Conservation (phyloP, 1,140 invertebrate species). For the Trachymyrmex cornetzi region DNA sequence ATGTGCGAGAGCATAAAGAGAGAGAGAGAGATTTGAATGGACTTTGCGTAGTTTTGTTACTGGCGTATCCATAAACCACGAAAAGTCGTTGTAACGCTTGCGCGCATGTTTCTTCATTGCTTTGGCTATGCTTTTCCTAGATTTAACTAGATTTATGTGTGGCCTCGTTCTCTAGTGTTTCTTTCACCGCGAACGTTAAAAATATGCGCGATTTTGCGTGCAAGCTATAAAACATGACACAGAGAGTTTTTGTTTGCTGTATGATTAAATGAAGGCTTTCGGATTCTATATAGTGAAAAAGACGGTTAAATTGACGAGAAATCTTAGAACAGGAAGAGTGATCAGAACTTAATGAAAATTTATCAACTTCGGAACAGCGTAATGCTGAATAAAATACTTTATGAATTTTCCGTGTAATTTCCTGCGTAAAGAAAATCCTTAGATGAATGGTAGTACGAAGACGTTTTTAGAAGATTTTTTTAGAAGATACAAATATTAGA, state of each 20-base stretch:
- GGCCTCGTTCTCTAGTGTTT: slow-evolving; percentile 28
- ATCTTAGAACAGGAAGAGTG: slow-evolving; percentile 16
- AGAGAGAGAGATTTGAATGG: slow-evolving; percentile 36
- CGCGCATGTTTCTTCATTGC: slow-evolving; percentile 60
- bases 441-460: background rate
- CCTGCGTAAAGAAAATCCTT: slow-evolving; percentile 5
- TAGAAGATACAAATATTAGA: background rate
- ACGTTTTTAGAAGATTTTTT: background rate
- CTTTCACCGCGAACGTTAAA: slow-evolving; percentile 31
- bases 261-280: slow-evolving; percentile 23
- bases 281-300: background rate
- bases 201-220: slow-evolving; percentile 29
- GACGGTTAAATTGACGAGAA: slow-evolving; percentile 30
- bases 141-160: slow-evolving; percentile 62
- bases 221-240: background rate
- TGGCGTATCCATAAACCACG: slow-evolving; percentile 31
- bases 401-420: slow-evolving; percentile 22
- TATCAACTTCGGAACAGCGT: slow-evolving; percentile 10
- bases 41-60: slow-evolving; percentile 45
- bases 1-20: slow-evolving; percentile 43
- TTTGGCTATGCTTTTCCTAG: slow-evolving; percentile 43
- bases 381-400: slow-evolving; percentile 18
- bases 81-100: slow-evolving; percentile 46
- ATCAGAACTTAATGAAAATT: slow-evolving; percentile 42
- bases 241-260: slow-evolving; percentile 20